Conservation (phyloP, 2,797 vertebrate species). For the Octomys mimax region DNA sequence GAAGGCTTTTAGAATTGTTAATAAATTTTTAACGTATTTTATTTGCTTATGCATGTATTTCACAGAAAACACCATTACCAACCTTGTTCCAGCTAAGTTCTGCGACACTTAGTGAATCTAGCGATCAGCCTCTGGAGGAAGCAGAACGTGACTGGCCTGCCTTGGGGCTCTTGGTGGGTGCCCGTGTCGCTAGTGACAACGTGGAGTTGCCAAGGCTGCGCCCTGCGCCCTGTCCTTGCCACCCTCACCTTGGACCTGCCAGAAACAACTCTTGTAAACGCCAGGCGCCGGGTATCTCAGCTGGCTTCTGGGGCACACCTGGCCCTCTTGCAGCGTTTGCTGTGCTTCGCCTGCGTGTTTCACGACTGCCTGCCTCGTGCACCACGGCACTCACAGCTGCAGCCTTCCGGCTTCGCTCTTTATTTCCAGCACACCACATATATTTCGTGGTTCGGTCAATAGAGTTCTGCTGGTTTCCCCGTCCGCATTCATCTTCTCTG, state of each 20-base stretch:
- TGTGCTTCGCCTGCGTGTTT: neutral
- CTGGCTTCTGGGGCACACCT: neutral
- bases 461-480: neutral
- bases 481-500: neutral
- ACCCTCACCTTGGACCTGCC: neutral
- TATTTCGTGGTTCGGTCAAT: neutral
- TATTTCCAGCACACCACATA: neutral
- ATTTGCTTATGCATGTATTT: conserved; percentile 30
- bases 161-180: neutral
- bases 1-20: conserved; percentile 26
- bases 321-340: neutral
- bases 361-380: neutral
- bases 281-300: neutral
- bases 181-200: accelerated
- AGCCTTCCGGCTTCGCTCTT: neutral
- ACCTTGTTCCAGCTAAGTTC: neutral
- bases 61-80: neutral
- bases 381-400: neutral
- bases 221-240: neutral
- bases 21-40: conserved; percentile 45
- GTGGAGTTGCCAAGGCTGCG: neutral
- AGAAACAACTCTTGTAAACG: neutral
- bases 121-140: neutral
- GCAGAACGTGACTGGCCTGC: neutral
- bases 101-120: neutral